These are phyloP conservation scores for Megaceryle torquata DNA, from an alignment of 2,113 vertebrate species.

Conservation along the genomic window DNA sequence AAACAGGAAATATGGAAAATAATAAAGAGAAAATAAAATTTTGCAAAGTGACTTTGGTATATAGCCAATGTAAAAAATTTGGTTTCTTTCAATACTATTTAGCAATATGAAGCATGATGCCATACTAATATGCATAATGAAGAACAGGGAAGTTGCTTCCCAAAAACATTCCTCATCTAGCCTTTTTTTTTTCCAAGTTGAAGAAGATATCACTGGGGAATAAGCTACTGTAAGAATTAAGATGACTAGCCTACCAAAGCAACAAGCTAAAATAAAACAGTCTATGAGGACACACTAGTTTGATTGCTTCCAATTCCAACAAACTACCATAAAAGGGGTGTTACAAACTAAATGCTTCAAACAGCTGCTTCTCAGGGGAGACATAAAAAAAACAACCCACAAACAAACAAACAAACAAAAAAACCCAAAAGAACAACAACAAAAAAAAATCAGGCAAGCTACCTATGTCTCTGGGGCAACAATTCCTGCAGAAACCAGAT, in stretches of 20 bases:
- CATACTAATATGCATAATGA: not conserved
- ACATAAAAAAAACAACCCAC: not conserved
- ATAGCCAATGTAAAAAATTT: not conserved
- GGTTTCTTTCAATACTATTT: not conserved
- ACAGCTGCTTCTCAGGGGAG: slow-evolving; percentile 9
- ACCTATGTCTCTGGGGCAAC: slow-evolving; percentile 10
- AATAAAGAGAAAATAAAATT: not conserved
- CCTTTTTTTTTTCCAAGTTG: not conserved
- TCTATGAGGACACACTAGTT: not conserved
- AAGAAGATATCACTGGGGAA: not conserved
- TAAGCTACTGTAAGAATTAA: not conserved
- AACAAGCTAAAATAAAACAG: not conserved
- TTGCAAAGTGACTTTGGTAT: not conserved
- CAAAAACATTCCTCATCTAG: not conserved
- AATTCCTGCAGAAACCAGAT: slow-evolving; percentile 27
- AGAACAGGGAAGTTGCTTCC: not conserved
- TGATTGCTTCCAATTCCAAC: not conserved
- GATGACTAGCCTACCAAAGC: not conserved
- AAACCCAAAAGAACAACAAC: not conserved
- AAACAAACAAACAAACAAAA: not conserved
- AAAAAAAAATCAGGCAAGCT: not conserved
- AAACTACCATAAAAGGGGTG: not conserved
- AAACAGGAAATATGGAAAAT: not conserved
- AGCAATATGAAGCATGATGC: not conserved
- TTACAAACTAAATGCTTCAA: not conserved